A percentile compares a stretch with the other conserved stretches of the same genome.
Conservation (phyloP, 2,797 vertebrate species). For the Poecile montanus region DNA sequence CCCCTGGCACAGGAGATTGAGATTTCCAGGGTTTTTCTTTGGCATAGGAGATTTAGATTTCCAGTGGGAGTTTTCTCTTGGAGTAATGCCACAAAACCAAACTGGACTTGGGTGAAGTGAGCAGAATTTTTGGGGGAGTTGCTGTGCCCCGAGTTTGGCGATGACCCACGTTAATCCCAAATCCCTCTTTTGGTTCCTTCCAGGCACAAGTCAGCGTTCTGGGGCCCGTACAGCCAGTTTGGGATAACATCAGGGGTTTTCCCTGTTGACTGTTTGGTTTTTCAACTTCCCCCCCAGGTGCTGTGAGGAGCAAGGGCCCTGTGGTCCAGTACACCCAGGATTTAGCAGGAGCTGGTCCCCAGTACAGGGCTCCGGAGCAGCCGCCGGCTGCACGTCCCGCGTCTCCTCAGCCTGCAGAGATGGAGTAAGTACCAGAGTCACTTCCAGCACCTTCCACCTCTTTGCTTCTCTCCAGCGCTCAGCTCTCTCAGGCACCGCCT, state of each 20-base stretch:
- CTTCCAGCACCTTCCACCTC: not conserved
- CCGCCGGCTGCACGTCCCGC: not conserved
- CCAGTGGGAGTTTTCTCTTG: not conserved
- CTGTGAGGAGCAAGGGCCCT: constrained; percentile 91
- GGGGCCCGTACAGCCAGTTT: fast-evolving
- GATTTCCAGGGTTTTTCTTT: not conserved
- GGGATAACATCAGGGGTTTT: not conserved
- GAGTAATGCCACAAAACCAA: not conserved
- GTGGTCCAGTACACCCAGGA: constrained; percentile 96
- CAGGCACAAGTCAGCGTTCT: fast-evolving
- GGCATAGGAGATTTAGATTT: not conserved
- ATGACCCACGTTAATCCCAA: fast-evolving
- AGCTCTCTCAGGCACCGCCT: not conserved
- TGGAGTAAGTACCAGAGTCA: constrained; percentile 72
- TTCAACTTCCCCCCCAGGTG: constrained; percentile 72
- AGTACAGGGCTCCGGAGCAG: constrained; percentile 63
- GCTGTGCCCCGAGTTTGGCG: fast-evolving
- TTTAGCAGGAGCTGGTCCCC: constrained; percentile 70
- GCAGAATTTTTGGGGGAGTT: not conserved
- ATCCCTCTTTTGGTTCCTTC: not conserved
- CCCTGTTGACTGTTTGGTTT: not conserved
- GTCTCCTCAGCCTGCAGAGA: constrained; percentile 61
- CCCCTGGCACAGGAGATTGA: not conserved
- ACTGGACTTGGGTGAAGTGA: no score
- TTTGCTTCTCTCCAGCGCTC: not conserved